phyloP scores from a whole-genome alignment of 1,140 invertebrate species.

The Drosophila hydei region DNA sequence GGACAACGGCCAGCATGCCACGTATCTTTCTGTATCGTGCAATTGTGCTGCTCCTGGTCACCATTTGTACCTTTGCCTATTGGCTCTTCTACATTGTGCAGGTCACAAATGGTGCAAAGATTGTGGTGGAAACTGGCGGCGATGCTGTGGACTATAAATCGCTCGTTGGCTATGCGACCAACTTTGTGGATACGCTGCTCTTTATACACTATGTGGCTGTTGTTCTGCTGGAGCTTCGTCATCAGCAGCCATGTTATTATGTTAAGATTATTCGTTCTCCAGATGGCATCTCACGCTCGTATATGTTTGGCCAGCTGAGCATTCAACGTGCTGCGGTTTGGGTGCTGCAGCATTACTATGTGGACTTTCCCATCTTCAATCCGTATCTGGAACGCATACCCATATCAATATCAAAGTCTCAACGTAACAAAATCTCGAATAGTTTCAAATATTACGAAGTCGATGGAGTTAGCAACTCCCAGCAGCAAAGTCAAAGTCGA shows the following conservation, averaged over 20 bases:
- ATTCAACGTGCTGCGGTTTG: slow-evolving; percentile 97
- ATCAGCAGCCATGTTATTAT: slow-evolving; percentile 94
- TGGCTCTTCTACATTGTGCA: slow-evolving; percentile 99
- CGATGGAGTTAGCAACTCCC: slow-evolving; percentile 91
- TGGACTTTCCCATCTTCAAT: slow-evolving; percentile 98
- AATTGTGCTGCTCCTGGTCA: slow-evolving; percentile 93
- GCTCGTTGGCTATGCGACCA: slow-evolving; percentile 95
- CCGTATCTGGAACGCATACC: slow-evolving; percentile 96
- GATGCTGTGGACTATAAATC: slow-evolving; percentile 92
- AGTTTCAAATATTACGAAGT: slow-evolving; percentile 99
- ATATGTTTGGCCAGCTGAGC: slow-evolving; percentile 95
- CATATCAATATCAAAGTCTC: slow-evolving; percentile 89
- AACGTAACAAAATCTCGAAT: slow-evolving; percentile 88
- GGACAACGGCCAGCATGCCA: slow-evolving; percentile 93
- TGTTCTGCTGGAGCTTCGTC: slow-evolving; percentile 95
- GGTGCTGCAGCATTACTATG: slow-evolving; percentile 97
- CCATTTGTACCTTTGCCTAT: slow-evolving; percentile 96
- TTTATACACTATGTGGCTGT: slow-evolving; percentile 98
- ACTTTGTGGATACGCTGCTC: slow-evolving; percentile 95
- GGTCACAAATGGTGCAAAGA: slow-evolving; percentile 91
- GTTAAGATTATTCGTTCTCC: slow-evolving; percentile 97
- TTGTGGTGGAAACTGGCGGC: slow-evolving; percentile 89
- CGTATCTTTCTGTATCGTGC: slow-evolving; percentile 96
- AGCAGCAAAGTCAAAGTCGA: slow-evolving; percentile 87
- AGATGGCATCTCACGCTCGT: slow-evolving; percentile 94